Base-by-base conservation (phyloP, 2,888 invertebrate species). In the Cephus sareptanus region DNA sequence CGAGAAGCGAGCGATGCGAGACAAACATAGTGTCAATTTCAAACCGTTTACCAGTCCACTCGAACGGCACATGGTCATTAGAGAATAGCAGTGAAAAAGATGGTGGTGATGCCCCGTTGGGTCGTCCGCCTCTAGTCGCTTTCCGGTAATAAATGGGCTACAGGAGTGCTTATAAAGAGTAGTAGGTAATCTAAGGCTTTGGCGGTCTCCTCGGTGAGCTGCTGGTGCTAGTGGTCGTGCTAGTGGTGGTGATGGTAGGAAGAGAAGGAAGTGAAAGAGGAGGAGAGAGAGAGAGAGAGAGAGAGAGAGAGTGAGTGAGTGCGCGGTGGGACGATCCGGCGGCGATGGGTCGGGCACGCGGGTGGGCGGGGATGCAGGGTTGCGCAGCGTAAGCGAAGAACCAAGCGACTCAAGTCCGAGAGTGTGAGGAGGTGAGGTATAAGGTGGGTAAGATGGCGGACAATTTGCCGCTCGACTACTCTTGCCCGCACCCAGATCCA, bases 381-480 rank as follows among this genome's bases (percentile, higher is more conserved):
- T 40, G 40, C 40, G 40, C 15, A 15, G 40, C 40, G 15, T 40
- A 15, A 15, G 40, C 40, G 40, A 40, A 40, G 40, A 40, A 40
- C 40, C 40, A 40, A 40, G 40, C 40, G 15, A 40, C 40, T 40
- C 40, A 40, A 40, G 40, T 40, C 40, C 79, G 83, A 84, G 83
- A 85, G 89, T 88, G 88, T 87, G 87, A 89, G 89, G 87, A 89
- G 89, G 88, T 90, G 89, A 90, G 88, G 90, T 90, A 91, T 90
- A 90, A 91, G 91, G 91, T 91, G 89, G 90, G 87, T 91, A 91
- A 91, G 91, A 91, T 91, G 91, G 91, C 91, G 91, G 91, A 90
- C 91, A 91, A 91, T 91, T 91, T 91, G 90, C 91, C 91, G 90
- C 90, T 91, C 91, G 91, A 91, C 91, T 91, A 91, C 91, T 89